Conservation (phyloP, 1,140 invertebrate species). For the Idris sp. region DNA sequence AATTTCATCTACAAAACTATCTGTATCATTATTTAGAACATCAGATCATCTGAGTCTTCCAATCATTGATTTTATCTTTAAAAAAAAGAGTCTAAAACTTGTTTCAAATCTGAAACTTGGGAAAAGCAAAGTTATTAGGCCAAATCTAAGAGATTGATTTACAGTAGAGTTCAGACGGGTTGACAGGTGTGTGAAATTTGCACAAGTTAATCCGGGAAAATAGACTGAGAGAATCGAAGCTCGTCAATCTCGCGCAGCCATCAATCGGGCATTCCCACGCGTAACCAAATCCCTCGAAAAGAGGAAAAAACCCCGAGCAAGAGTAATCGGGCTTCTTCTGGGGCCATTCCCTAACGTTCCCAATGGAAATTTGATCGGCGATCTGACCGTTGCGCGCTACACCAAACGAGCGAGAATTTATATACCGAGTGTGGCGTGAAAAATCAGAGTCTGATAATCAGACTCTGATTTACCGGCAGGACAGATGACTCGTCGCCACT, state of each 20-base stretch:
- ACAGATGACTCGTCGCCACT: slow-evolving; percentile 67
- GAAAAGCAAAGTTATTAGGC: too few relatives aligned
- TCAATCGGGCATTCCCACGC: slow-evolving; percentile 53
- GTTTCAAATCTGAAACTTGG: too few relatives aligned
- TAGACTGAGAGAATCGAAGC: slow-evolving; percentile 8
- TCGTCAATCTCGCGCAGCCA: slow-evolving; percentile 25
- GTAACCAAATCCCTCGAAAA: slow-evolving; percentile 50
- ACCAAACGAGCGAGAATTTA: slow-evolving; percentile 58
- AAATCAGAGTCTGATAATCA: slow-evolving; percentile 70
- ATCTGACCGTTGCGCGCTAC: slow-evolving; percentile 49
- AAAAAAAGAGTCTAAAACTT: too few relatives aligned
- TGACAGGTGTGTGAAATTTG: slow-evolving; percentile 15
- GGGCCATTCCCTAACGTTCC: slow-evolving; percentile 55
- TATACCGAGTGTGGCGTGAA: slow-evolving; percentile 63
- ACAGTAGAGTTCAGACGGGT: too few relatives aligned
- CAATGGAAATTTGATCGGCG: slow-evolving; percentile 61
- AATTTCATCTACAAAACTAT: too few relatives aligned
- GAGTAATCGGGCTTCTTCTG: slow-evolving; percentile 53
- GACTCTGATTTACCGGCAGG: slow-evolving; percentile 65
- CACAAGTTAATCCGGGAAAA: slow-evolving; percentile 22
- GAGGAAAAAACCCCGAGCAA: slow-evolving; percentile 34
- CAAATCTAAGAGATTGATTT: too few relatives aligned
- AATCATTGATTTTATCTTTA: too few relatives aligned
- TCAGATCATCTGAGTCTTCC: too few relatives aligned
- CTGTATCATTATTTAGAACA: too few relatives aligned